Base-by-base conservation (phyloP, 2,113 vertebrate genomes). In the Ellobius talpinus region DNA sequence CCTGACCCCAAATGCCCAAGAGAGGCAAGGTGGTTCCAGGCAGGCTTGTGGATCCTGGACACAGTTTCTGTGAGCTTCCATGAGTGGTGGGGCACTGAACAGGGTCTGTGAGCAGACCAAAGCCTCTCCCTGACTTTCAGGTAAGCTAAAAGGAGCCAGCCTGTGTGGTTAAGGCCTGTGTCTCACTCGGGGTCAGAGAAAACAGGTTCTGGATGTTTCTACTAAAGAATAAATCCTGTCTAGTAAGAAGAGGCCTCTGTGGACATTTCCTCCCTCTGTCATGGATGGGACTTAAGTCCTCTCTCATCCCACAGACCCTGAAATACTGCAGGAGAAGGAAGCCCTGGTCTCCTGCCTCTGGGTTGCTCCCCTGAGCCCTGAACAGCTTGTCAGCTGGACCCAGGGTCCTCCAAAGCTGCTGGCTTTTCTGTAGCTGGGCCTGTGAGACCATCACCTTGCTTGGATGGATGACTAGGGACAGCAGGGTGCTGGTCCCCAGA, bases 171-270 rank as follows among this genome's bases (percentile, higher is more conserved):
- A 0, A 1, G 4, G 45, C 61, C 74, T 55, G 1, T 13, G 29
- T 19, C 17, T 65, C 6, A 0, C 11, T 50, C 5, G 0, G 17
- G 70, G 36, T n/a, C 89, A 19, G 0, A 3, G 47, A 50, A n/a
- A 39, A 65, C 2, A 50, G 93, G 16, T 47, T 86, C 77, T 5
- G 31, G 66, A 23, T 70, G 36, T 70, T 58, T 91, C 19, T 45
- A 7, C 6, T n/a, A n/a, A n/a, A n/a, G n/a, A n/a, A n/a, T n/a
- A n/a, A n/a, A n/a, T n/a, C n/a, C n/a, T n/a, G n/a, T n/a, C n/a
- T n/a, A n/a, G n/a, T n/a, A n/a, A n/a, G n/a, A n/a, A n/a, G 50
- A 1, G 36, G 23, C 58, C 39, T 82, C 73, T 1, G 4, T 11
- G 55, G 42, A 29, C 11, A 16, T 31, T 23, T 33, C 21, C 5